Evolutionary conservation across 2,113 vertebrate genomes (phyloP), one percentile per base, ranked within the genome.

Genomic region (Atherinomorus stipes): DNA sequence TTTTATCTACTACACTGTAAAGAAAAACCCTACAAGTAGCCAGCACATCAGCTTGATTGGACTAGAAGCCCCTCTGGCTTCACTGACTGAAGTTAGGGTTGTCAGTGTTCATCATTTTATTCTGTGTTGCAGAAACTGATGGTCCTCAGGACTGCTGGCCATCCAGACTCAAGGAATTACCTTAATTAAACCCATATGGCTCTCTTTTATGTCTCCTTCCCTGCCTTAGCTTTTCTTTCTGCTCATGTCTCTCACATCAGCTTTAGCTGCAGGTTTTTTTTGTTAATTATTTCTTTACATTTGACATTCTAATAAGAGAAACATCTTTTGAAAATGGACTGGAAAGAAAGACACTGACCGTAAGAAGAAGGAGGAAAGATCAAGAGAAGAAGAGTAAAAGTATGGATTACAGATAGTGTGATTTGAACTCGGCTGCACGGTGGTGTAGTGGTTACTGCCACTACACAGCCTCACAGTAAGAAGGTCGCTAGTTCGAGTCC

Each of bases 1-100:
- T 72, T n/a, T 85, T 72, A 49, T 69, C 22, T 70, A 15, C 49
- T 7, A 50, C 45, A 16, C 26, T 50, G 23, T 52, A 47, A 67
- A 68, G 66, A 74, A 65, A 65, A 71, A 12, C 45, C 47, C 16
- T 25, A 54, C 18, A 42, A 21, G 28, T 23, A 28, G 11, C 11
- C 16, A 0, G 28, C 71, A 71, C 18, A n/a, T 77, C 40, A 25
- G 71, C 25, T 59, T 75, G 69, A 67, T 68, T 76, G 58, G 25
- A 73, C 70, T 23, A 22, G 65, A 67, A 52, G 22, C 25, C 44
- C 57, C 22, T 57, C 18, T 58, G 45, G 64, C 52, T 47, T 74
- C 42, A 61, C 45, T 63, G 52, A 68, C 71, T 52, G 28, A 80
- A 31, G 28, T 50, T 26, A 75, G 18, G 1, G 47, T 42, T 69